Conservation (phyloP, 2,888 invertebrate genomes). For the Julus scandinavius region DNA sequence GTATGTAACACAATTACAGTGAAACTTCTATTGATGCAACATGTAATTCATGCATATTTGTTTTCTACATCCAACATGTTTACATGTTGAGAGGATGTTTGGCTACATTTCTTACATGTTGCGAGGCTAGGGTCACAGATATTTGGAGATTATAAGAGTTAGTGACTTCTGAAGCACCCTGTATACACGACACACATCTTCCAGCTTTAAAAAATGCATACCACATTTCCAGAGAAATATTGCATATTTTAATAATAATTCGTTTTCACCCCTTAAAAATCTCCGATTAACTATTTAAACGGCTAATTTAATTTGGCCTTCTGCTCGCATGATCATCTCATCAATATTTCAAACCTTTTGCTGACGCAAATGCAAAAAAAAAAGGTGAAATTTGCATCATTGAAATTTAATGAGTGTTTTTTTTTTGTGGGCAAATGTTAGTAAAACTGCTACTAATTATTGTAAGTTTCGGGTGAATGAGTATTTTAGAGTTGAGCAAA, state of each 20-base stretch:
- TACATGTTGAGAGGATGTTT: neutral
- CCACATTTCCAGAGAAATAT: neutral
- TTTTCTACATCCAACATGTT: neutral
- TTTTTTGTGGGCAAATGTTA: neutral
- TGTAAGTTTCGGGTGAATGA: no score
- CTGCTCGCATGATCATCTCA: neutral
- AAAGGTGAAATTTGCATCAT: slow-evolving; percentile 23
- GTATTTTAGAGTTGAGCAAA: no score
- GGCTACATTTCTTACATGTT: neutral
- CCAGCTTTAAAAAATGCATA: slow-evolving; percentile 8
- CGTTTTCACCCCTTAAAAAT: neutral
- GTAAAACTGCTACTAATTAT: neutral
- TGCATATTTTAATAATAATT: slow-evolving; percentile 12
- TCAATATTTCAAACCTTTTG: neutral
- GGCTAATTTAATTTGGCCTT: neutral
- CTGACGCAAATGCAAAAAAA: neutral
- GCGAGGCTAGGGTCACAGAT: neutral
- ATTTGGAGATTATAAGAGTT: no score
- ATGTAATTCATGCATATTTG: no score
- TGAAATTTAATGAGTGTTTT: neutral
- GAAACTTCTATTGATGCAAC: no score
- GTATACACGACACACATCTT: no score
- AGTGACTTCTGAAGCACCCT: no score
- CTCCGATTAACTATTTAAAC: slow-evolving; percentile 25
- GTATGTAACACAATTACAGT: no score